Conservation (phyloP, 2,888 invertebrate species). For the Physocephala rufipes region DNA sequence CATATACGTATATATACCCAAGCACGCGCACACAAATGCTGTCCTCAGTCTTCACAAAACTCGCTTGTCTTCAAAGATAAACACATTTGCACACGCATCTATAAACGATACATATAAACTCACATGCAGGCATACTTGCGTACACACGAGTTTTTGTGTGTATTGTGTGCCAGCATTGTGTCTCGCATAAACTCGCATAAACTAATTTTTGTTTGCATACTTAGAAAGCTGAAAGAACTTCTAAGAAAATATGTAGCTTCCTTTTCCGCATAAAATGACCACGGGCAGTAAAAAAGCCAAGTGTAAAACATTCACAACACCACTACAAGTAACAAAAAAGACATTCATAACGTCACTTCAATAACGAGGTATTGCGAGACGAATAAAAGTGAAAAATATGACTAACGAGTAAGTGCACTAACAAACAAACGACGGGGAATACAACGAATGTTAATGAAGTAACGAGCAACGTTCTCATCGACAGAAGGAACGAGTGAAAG, state of each 20-base stretch:
- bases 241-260: constrained; percentile 58
- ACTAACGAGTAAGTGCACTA: no score
- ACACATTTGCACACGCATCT: constrained; percentile 2
- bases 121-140: constrained; percentile 10
- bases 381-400: no score
- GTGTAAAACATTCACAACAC: constrained; percentile 22
- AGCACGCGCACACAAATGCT: constrained; percentile 29
- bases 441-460: no score
- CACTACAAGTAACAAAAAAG: no score
- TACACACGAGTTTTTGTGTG: no score
- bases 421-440: no score
- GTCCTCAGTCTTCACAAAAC: no score
- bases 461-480: no score
- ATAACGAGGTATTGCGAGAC: no score
- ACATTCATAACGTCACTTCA: no score
- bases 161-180: constrained; percentile 12
- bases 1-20: constrained; percentile 7
- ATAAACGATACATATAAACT: neutral
- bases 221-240: constrained; percentile 23
- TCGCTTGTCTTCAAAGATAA: constrained; percentile 20
- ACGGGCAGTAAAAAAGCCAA: constrained; percentile 47
- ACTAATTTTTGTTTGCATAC: constrained; percentile 1
- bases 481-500: no score
- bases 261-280: constrained; percentile 53
- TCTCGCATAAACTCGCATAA: constrained; percentile 3